Conservation (phyloP, 2,113 vertebrate species). For the Clarias macrocephalus region DNA sequence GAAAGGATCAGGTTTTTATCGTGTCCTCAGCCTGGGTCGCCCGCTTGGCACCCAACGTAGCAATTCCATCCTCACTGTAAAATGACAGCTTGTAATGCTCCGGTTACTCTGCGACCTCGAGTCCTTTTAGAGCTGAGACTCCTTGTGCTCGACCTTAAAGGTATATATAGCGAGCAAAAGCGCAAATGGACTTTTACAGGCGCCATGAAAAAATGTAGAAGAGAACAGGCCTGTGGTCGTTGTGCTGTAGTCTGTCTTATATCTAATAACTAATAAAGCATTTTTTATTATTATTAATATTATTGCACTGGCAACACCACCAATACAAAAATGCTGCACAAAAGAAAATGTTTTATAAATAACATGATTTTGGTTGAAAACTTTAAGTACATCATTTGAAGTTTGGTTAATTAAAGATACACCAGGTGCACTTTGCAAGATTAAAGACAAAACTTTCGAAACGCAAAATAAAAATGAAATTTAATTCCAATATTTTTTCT, state of each 20-base stretch:
- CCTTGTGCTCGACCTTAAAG: conserved; percentile 39
- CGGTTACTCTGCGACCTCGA: conserved; percentile 42
- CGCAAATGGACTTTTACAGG: conserved; percentile 16
- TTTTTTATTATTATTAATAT: background rate
- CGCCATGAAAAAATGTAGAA: background rate
- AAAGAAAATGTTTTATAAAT: background rate
- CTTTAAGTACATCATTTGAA: background rate
- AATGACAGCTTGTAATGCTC: conserved; percentile 56
- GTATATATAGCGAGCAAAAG: conserved; percentile 9
- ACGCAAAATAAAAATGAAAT: too few relatives aligned
- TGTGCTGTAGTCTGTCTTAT: background rate
- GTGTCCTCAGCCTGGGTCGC: conserved; percentile 51
- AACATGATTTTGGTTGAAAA: background rate
- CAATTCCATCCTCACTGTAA: conserved; percentile 56
- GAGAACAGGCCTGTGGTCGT: background rate
- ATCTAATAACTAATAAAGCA: background rate
- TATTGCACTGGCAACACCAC: background rate
- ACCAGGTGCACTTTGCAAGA: background rate
- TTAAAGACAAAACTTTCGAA: background rate
- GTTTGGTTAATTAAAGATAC: background rate
- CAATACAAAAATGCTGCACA: background rate
- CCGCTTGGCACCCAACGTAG: conserved; percentile 49
- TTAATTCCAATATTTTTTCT: too few relatives aligned
- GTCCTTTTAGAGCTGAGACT: conserved; percentile 41
- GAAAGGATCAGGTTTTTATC: conserved; percentile 56